Evolutionary conservation across 1,140 invertebrate genomes (phyloP), one percentile per base, ranked within the genome.

Genomic region (Hermatobates lingyangjiaoensis): DNA sequence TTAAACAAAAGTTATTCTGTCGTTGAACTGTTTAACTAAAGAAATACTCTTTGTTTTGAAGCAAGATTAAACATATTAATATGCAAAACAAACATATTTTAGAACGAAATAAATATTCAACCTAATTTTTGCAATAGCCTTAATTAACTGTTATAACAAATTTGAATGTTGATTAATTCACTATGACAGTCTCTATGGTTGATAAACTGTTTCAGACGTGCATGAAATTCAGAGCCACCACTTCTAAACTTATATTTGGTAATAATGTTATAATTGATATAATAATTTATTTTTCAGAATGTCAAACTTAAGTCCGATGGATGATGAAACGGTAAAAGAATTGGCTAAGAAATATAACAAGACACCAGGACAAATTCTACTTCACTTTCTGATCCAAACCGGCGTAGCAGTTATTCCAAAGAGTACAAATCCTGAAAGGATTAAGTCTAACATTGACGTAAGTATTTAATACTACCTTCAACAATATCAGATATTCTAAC

Each of bases 371-470:
- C 86, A 91, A 68, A 67, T 93, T 44, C 67, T 91, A 38, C 63
- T 93, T 0, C 71, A 81, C 39, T 83, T 81, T 65, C 71, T 83
- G 44, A 61, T 88, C 0, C 78, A 88, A 63, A 69, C 75, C 47
- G 78, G 76, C 10, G 67, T 89, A 7, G 68, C 75, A 38, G 80
- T 83, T 18, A 87, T 93, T 62, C 87, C 87, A 40, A 93, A 92
- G 68, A 88, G 83, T 62, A 77, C 76, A 0, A 85, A 78, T 60
- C 68, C 76, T 0, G 64, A 73, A 7, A 73, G 87, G 59, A 70
- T 92, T 1, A 74, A 74, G 59, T 63, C 72, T 20, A 85, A 84
- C 62, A 72, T 72, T 34, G 62, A 71, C 27, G 58, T 75, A 49
- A 56, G 49, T 52, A 4, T 28, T 45, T 27, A 10, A 30, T 27